Evolutionary conservation across 1,140 invertebrate genomes (phyloP), one percentile per base, ranked within the genome.

Genomic region (Drosophila ficusphila): DNA sequence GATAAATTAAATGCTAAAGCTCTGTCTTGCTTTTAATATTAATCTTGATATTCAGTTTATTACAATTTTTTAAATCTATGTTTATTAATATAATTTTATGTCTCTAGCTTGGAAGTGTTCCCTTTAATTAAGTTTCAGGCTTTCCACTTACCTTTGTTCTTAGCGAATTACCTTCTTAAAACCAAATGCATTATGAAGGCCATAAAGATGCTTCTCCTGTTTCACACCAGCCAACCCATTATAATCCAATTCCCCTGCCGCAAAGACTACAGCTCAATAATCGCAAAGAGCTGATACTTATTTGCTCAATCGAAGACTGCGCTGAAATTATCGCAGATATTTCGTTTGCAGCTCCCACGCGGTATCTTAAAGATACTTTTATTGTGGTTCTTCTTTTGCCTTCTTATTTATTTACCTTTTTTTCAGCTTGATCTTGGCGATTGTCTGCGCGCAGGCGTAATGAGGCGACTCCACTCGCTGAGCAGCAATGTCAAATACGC

Each of bases 401-500:
- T 4, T n/a, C 14, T 62, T 4, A 18, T 25, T 38, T 47, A 39
- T 34, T 39, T 41, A 12, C 21, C 31, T 41, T 69, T 39, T 51
- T 79, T 42, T 60, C 41, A 25, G 52, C 53, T 60, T 72, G 58
- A 36, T 56, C 18, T 54, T 33, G 56, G 25, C 25, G 57, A 60
- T 57, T 60, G 65, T 39, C 58, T 81, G 77, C 78, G 82, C 82
- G 82, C 82, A 86, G 82, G 82, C 82, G 82, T 86, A 86, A 86
- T 86, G 82, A 86, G 82, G 61, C 61, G 34, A 46, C 53, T 25
- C 39, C 53, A 56, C 39, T 46, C 53, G 29, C 29, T 46, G 61
- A 61, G 60, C 70, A 68, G 67, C 82, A 86, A 86, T 88, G 81
- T 88, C 77, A 81, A 86, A 77, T 88, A 77, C 77, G 82, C 82